Base-by-base conservation (phyloP, 2,797 vertebrate genomes). In the Euphonia xanthogaster region DNA sequence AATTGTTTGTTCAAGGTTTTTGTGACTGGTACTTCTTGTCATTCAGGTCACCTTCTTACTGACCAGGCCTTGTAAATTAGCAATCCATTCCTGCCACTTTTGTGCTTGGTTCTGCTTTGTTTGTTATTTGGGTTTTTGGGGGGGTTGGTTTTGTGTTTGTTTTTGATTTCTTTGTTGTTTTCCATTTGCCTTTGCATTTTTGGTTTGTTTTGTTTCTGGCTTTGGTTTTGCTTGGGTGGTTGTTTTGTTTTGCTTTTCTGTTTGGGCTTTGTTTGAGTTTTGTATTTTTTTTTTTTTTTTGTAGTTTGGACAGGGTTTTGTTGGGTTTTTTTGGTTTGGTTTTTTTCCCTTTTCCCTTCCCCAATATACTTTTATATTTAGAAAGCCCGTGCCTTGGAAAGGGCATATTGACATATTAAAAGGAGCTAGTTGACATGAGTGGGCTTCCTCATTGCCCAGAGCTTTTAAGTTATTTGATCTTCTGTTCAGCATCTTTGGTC, bases 401-500 rank as follows among this genome's bases (percentile, higher is more conserved):
- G 33, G 33, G 33, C 30, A 22, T 47, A 21, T 33, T 86, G 63
- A 40, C 19, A 9, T 55, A 14, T 23, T 82, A 28, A 88, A 71
- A 81, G 57, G 22, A 65, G 19, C 20, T 78, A 10, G 31, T 48
- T 67, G 44, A 57, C 25, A 11, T 62, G 21, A 81, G 54, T 15
- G 27, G 27, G 15, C 40, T 94, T 93, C 68, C 37, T 81, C 28
- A 5, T 58, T 62, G 39, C 72, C 57, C 24, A 48, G 35, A 84
- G 58, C 35, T 95, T 94, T 88, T 62, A 73, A 84, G 58, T 81
- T 3, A 75, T 81, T 88, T 78, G 44, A 54, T 95, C 44, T 88
- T 91, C 42, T 45, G 17, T 86, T 95, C 35, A n/a, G 31, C 86
- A 73, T 93, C 95, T 87, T 95, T 81, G 66, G 66, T 63, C 55